These are phyloP conservation scores for Accipiter superciliosus DNA, from an alignment of 2,797 vertebrate species.

Conservation along the genomic window DNA sequence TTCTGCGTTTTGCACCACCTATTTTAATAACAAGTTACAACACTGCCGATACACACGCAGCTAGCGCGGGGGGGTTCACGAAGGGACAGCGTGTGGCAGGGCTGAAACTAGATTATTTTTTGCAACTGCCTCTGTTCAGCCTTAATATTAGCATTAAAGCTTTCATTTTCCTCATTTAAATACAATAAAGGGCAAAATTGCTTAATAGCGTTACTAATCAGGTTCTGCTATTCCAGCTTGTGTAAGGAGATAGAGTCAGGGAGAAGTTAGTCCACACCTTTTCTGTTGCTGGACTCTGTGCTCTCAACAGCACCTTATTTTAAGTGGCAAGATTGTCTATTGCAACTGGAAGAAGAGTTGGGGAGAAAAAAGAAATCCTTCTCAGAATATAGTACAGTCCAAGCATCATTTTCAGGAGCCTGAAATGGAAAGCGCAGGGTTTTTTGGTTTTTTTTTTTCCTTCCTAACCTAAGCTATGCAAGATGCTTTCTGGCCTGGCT, in stretches of 20 bases:
- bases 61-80: accelerated
- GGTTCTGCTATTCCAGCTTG: background rate
- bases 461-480: background rate
- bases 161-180: conserved; percentile 28
- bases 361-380: background rate
- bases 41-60: background rate
- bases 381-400: background rate
- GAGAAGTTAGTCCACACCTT: background rate
- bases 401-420: background rate
- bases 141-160: background rate
- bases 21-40: background rate
- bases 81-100: background rate
- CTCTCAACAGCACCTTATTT: background rate
- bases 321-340: background rate
- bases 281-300: background rate
- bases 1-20: background rate
- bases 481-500: background rate
- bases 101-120: background rate
- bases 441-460: no score
- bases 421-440: background rate
- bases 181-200: background rate
- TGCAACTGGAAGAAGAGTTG: background rate
- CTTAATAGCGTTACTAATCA: background rate
- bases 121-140: background rate
- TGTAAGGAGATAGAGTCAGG: background rate